phyloP scores from a whole-genome alignment of 2,797 vertebrate genomes.

The Chaenodraco wilsoni region DNA sequence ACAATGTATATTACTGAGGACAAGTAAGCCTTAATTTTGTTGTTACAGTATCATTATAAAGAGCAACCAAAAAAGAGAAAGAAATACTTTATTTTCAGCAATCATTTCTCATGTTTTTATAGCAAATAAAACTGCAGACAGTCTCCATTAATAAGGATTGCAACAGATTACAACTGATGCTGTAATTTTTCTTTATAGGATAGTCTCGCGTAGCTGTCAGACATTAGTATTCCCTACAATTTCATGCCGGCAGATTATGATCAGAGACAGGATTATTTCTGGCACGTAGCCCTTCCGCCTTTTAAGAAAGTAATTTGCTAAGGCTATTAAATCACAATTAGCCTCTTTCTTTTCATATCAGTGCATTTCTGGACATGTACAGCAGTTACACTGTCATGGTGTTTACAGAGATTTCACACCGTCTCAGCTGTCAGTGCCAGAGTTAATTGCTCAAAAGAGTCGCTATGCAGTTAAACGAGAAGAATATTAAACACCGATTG shows the following conservation, averaged over 20 bases:
- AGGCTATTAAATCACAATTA: constrained; percentile 26
- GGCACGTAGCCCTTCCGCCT: background rate
- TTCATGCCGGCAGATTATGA: background rate
- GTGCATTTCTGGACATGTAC: constrained; percentile 37
- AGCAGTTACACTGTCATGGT: constrained; percentile 43
- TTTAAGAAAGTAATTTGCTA: constrained; percentile 14
- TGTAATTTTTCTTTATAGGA: constrained; percentile 6
- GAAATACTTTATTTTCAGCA: too few species aligned
- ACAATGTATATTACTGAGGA: too few species aligned
- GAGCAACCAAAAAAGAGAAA: too few species aligned
- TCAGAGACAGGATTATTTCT: background rate
- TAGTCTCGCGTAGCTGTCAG: background rate
- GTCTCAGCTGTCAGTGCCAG: constrained; percentile 50
- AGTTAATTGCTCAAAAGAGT: constrained; percentile 66
- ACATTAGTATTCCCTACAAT: background rate
- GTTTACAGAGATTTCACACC: constrained; percentile 62
- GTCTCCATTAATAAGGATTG: too few species aligned
- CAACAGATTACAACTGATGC: background rate
- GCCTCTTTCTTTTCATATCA: constrained; percentile 12
- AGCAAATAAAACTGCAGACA: too few species aligned
- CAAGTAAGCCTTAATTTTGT: too few species aligned
- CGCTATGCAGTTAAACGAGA: constrained; percentile 47
- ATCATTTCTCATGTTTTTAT: too few species aligned
- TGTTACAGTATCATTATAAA: too few species aligned
- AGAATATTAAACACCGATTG: constrained; percentile 63